phyloP scores from a whole-genome alignment of 2,888 invertebrate species.

The Catonia carolina region DNA sequence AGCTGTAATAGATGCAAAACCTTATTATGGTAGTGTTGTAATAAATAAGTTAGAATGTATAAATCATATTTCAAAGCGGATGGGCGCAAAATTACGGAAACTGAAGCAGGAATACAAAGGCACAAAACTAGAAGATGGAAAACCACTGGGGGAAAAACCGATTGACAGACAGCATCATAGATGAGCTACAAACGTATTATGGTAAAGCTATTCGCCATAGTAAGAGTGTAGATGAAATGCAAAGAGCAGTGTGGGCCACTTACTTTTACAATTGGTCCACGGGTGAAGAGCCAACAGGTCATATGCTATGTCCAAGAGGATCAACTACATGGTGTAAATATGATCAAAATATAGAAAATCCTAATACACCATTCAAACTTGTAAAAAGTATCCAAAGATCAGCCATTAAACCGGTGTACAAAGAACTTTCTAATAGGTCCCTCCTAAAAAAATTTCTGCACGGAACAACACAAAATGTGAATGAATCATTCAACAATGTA shows the following conservation, averaged over 20 bases:
- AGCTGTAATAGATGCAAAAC: constrained; percentile 6
- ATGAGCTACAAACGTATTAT: constrained; percentile 10
- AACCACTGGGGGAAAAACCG: constrained; percentile 1
- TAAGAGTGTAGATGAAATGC: too few species aligned
- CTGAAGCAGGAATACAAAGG: neutral
- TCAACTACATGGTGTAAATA: too few species aligned
- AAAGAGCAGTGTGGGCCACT: too few species aligned
- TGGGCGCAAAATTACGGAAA: constrained; percentile 11
- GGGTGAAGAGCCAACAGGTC: too few species aligned
- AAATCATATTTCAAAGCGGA: constrained; percentile 12
- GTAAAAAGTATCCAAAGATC: too few species aligned
- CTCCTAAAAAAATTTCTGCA: neutral
- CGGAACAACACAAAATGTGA: neutral
- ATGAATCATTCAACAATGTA: neutral
- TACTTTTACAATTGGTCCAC: too few species aligned
- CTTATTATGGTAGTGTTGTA: constrained; percentile 9
- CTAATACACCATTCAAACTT: too few species aligned
- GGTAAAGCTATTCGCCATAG: constrained; percentile 19
- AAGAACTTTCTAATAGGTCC: neutral
- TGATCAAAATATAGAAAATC: too few species aligned
- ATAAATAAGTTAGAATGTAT: too few species aligned
- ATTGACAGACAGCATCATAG: constrained; percentile 12
- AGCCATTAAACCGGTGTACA: too few species aligned
- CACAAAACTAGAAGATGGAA: neutral
- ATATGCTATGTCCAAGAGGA: too few species aligned